Evolutionary conservation across 2,797 vertebrate genomes (phyloP), one percentile per base, ranked within the genome.

Genomic region (Peromyscus melanophrys): DNA sequence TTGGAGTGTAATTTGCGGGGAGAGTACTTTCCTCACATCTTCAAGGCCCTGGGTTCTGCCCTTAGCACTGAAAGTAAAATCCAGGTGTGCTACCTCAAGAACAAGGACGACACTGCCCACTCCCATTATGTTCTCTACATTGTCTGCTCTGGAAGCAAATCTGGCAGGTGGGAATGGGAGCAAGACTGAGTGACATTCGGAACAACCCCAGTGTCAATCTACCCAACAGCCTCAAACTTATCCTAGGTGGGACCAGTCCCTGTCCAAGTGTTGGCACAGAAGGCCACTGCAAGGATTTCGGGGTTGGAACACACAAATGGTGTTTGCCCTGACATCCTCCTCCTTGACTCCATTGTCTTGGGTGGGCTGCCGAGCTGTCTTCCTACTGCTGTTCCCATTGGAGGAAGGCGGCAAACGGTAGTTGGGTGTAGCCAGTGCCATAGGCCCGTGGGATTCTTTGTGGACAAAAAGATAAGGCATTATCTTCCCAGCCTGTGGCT

Each of bases 211-310:
- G 0, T 6, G 8, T 40, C 40, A 29, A 7, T 59, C 1, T 0
- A 6, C 46, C 43, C 46, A 29, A 29, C 10, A 10, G 0, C 84
- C 37, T 77, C 3, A 34, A 7, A 21, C 37, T n/a, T 40, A 11
- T 4, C 67, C 29, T 17, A 65, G 4, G 14, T 11, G 37, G 16
- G 55, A 43, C 1, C 16, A 6, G 16, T 12, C 3, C 25, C 55
- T 1, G 0, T 29, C 2, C 4, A 78, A 71, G 21, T 31, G 1
- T 63, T 46, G 13, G 27, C 37, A 1, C 17, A 12, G 2, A 25
- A 81, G 61, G 10, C 67, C 40, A 11, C 73, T 17, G 27, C 0
- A 0, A 0, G 43, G 25, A 4, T n/a, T 4, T 40, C 0, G 9
- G 52, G 13, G 19, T 29, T 3, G 63, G 34, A 6, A 25, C 43